These are phyloP conservation scores for Temnopleurus reevesii DNA, from an alignment of 53 echinoderm and acorn worm genomes.

Conservation along the genomic window DNA sequence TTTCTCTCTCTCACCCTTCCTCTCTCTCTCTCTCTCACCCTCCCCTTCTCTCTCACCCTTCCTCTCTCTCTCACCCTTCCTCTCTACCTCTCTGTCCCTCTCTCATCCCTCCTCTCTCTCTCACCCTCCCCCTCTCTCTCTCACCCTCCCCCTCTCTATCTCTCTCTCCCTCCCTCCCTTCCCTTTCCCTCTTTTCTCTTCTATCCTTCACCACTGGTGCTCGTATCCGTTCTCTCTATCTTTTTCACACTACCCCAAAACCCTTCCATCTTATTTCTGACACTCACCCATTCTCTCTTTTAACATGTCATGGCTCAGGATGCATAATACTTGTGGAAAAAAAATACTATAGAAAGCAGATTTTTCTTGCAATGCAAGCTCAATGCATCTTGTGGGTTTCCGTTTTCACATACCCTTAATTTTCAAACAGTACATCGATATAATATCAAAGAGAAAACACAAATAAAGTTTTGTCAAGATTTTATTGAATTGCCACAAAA, in stretches of 20 bases:
- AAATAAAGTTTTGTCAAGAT: neutral
- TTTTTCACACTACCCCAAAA: too few relatives aligned
- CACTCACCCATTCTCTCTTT: too few relatives aligned
- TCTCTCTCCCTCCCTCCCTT: neutral
- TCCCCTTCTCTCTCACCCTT: neutral
- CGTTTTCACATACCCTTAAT: too few relatives aligned
- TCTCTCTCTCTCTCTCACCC: neutral
- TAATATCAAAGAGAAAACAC: neutral
- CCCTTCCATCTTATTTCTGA: too few relatives aligned
- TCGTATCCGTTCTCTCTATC: too few relatives aligned
- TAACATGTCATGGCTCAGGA: too few relatives aligned
- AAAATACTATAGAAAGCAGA: too few relatives aligned
- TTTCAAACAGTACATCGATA: too few relatives aligned
- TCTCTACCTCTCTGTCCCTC: neutral
- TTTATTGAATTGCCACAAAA: conserved; percentile 34
- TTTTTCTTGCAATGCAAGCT: too few relatives aligned
- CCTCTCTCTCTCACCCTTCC: neutral
- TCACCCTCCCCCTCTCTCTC: neutral
- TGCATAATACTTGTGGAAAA: too few relatives aligned
- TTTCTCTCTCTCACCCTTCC: neutral
- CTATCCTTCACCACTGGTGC: too few relatives aligned
- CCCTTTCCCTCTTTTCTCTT: neutral
- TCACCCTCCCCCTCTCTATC: neutral
- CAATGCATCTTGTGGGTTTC: too few relatives aligned
- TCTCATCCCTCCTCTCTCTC: neutral